Evolutionary conservation across 1,140 invertebrate species (phyloP), one percentile per base, ranked within the genome.

Genomic region (Drosophila sturtevanti): DNA sequence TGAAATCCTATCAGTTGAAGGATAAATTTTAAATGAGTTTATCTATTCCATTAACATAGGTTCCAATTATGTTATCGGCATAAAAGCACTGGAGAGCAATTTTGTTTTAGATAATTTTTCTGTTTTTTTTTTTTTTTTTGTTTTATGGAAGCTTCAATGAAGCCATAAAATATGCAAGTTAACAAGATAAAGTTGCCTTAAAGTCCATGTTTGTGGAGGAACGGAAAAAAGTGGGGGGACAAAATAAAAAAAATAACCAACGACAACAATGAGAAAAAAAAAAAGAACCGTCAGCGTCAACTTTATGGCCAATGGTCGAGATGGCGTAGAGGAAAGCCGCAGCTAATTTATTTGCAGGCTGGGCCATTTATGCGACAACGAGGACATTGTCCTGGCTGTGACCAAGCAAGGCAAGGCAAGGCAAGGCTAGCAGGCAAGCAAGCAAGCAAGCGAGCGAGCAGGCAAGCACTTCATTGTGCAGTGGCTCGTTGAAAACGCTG

Each of bases 401-500:
- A 63, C 62, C 51, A 35, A 12, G 44, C 69, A 18, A 27, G n/a
- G n/a, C n/a, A n/a, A n/a, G n/a, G n/a, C n/a, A n/a, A n/a, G n/a
- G 16, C 3, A 31, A 6, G 27, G 55, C 44, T 11, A 27, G 16
- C 68, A 14, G 22, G 18, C 56, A 54, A 72, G 58, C 75, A 78
- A 12, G 44, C 69, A 18, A 27, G 16, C 3, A 31, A 6, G 27
- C 4, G 22, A 64, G 55, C 44, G 12, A 27, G 16, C 68, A 14
- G 22, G 18, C 56, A 54, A 72, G 58, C 75, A 78, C 77, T 79
- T 78, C 72, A 76, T 80, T 91, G 89, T 82, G 80, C 86, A 87
- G 78, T 85, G 77, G 73, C 67, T 91, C 89, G 89, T 77, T 91
- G 79, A 87, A 91, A 91, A 89, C 78, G 90, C 89, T 91, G 90